Evolutionary conservation across 2,888 invertebrate genomes (phyloP).

Genomic region (Mythimna pallens): DNA sequence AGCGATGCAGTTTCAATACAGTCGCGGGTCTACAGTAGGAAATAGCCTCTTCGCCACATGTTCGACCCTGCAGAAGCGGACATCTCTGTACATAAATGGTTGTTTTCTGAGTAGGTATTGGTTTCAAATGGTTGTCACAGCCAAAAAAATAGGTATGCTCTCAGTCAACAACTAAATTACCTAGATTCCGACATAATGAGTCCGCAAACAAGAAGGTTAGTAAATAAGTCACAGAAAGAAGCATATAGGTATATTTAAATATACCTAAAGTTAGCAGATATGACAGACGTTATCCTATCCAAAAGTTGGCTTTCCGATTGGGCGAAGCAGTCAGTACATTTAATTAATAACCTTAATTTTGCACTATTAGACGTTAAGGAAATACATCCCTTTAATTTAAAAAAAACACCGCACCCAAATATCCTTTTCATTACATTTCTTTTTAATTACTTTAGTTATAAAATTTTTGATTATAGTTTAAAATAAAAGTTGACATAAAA

Average conservation of each 20-base stretch:
- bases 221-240: neutral
- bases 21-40: neutral
- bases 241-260: neutral
- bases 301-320: neutral
- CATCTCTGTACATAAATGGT: neutral
- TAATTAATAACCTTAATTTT: too few species aligned
- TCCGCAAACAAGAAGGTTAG: neutral
- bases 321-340: neutral
- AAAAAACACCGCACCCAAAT: too few species aligned
- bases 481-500: too few species aligned
- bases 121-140: neutral
- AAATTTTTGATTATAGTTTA: too few species aligned
- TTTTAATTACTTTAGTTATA: too few species aligned
- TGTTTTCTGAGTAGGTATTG: neutral
- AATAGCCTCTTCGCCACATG: neutral
- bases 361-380: too few species aligned
- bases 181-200: conserved; percentile 2
- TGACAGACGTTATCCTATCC: neutral
- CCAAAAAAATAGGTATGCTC: neutral
- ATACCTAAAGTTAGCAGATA: neutral
- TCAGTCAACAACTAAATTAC: conserved; percentile 1
- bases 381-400: too few species aligned
- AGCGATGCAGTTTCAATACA: too few species aligned
- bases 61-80: neutral
- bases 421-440: too few species aligned